These are phyloP conservation scores for Crypturellus undulatus DNA, from an alignment of 2,113 vertebrate genomes.

Conservation along the genomic window DNA sequence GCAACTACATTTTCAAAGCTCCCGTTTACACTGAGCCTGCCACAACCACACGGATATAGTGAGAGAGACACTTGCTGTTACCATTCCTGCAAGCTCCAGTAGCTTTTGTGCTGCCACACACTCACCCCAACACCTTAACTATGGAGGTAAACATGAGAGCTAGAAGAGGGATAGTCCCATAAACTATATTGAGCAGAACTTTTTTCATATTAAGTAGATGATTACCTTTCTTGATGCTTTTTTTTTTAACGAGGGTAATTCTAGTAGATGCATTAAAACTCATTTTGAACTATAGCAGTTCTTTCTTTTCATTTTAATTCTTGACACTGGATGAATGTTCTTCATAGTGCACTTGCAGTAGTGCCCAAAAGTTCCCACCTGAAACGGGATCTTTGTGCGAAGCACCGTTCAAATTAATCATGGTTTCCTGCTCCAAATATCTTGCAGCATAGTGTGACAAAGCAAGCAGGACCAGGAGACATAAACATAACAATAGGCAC, in stretches of 20 bases:
- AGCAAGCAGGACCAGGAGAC: background rate
- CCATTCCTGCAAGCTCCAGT: background rate
- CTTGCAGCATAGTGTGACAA: background rate
- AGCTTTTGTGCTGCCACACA: background rate
- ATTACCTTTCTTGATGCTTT: background rate
- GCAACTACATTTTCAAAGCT: background rate
- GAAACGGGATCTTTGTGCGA: background rate
- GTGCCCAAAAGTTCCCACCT: accelerated
- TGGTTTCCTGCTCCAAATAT: background rate
- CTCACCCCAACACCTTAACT: background rate
- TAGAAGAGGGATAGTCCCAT: background rate
- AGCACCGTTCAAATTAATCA: background rate
- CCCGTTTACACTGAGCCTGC: background rate
- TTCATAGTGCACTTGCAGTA: background rate
- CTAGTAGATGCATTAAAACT: background rate
- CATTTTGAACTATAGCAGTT: background rate
- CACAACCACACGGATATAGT: background rate
- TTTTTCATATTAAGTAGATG: background rate
- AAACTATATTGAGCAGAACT: background rate
- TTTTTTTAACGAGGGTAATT: background rate
- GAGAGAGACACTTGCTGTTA: background rate
- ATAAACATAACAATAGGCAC: background rate
- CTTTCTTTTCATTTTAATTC: background rate
- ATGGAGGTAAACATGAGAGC: background rate
- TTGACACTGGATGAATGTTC: accelerated